A percentile compares a stretch with the other conserved stretches of the same genome.
These are phyloP conservation scores for Myotis yumanensis DNA, from an alignment of 2,113 vertebrate genomes.

Conservation along the genomic window DNA sequence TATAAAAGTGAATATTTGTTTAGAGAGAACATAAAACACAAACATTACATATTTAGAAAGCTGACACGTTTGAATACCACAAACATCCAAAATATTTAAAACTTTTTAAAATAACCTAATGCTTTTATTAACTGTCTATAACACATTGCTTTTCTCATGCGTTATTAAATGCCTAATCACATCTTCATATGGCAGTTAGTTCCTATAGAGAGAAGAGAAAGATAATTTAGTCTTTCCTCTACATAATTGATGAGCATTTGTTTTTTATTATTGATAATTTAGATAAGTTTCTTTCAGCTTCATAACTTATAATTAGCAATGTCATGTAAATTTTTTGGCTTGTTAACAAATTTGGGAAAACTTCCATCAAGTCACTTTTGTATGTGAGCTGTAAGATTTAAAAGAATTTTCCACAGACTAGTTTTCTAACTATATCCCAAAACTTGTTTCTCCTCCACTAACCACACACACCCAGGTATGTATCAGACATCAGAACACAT, in stretches of 20 bases:
- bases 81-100: neutral
- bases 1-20: constrained; percentile 31
- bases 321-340: neutral
- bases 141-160: neutral
- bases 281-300: constrained; percentile 38
- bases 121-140: constrained; percentile 25
- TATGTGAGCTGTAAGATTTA: neutral
- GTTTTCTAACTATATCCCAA: neutral
- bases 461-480: neutral
- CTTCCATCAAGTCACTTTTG: neutral
- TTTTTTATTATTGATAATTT: constrained; percentile 42
- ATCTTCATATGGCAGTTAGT: neutral
- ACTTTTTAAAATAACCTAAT: constrained; percentile 6
- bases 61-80: neutral
- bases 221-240: constrained; percentile 19
- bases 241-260: neutral
- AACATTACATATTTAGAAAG: constrained; percentile 22
- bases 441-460: neutral
- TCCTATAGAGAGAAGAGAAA: constrained; percentile 8
- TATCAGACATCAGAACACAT: neutral
- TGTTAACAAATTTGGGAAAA: constrained; percentile 15
- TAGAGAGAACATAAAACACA: constrained; percentile 36
- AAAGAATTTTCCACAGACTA: neutral
- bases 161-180: constrained; percentile 46
- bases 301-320: constrained; percentile 27